Evolutionary conservation across 2,113 vertebrate species (phyloP).

Genomic region (Tetraodon nigroviridis): DNA sequence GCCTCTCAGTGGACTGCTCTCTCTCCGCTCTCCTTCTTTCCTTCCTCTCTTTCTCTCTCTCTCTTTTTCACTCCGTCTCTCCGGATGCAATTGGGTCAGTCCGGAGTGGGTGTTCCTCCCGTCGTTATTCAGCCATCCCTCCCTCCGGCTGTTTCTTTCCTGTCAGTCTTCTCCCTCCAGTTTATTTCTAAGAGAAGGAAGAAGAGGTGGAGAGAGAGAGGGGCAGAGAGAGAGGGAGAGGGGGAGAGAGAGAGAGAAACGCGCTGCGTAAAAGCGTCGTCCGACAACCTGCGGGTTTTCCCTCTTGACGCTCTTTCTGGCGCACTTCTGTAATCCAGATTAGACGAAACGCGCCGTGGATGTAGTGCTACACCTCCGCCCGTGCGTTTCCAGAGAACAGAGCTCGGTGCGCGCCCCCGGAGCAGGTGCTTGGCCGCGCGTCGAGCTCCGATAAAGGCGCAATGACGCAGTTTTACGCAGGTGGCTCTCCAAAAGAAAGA

Average conservation of each 20-base stretch:
- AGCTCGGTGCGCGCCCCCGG: slow-evolving; percentile 1
- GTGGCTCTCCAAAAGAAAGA: too few relatives aligned
- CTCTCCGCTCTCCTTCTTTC: slow-evolving; percentile 11
- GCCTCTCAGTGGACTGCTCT: slow-evolving; percentile 31
- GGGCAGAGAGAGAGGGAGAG: background rate
- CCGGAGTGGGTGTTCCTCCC: slow-evolving; percentile 64
- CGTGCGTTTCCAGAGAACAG: too few relatives aligned
- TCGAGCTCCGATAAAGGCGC: slow-evolving; percentile 38
- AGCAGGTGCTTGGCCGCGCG: slow-evolving; percentile 50
- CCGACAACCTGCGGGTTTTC: background rate
- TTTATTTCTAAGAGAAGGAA: slow-evolving; percentile 34
- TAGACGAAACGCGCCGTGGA: background rate
- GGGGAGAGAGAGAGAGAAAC: background rate
- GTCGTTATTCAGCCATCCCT: slow-evolving; percentile 69
- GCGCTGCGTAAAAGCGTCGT: background rate
- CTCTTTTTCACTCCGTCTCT: slow-evolving; percentile 38
- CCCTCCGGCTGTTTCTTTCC: slow-evolving; percentile 63
- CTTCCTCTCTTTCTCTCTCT: slow-evolving; percentile 27
- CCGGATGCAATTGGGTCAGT: slow-evolving; percentile 53
- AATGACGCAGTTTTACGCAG: slow-evolving; percentile 15
- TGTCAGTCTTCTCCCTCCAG: slow-evolving; percentile 51
- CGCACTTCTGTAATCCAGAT: background rate
- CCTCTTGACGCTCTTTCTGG: background rate
- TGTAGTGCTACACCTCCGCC: too few relatives aligned
- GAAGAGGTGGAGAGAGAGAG: slow-evolving; percentile 4